Conservation (phyloP, 1,140 invertebrate species). For the Magallana ariakensis region DNA sequence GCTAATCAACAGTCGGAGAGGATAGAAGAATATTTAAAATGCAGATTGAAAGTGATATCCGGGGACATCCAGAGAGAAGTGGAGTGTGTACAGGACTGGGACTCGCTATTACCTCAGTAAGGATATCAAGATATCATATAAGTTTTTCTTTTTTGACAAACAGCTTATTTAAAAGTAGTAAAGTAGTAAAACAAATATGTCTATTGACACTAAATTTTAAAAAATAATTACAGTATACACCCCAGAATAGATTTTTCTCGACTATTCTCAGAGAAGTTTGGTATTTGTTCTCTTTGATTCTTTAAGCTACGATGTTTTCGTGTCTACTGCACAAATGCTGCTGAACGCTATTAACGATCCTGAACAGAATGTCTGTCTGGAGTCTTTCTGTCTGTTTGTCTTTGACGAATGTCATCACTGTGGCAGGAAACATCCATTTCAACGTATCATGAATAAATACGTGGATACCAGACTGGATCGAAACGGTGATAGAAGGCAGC, state of each 20-base stretch:
- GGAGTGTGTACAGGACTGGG: background rate
- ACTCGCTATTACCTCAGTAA: background rate
- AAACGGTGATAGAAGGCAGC: background rate
- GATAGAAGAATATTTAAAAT: constrained; percentile 65
- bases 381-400: constrained; percentile 69
- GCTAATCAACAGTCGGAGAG: constrained; percentile 41
- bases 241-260: no score
- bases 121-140: background rate
- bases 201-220: no score
- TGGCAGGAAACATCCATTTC: constrained; percentile 73
- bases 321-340: constrained; percentile 76
- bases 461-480: constrained; percentile 65
- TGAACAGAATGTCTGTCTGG: constrained; percentile 50
- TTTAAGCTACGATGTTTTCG: constrained; percentile 59
- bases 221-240: no score
- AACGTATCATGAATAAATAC: constrained; percentile 73
- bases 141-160: no score
- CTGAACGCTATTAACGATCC: constrained; percentile 68
- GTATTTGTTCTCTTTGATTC: background rate
- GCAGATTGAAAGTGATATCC: constrained; percentile 52
- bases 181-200: no score
- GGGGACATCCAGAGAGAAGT: constrained; percentile 52
- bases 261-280: no score
- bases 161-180: no score
- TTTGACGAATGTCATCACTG: constrained; percentile 80